Evolutionary conservation across 2,113 vertebrate species (phyloP), one percentile per base, ranked within the genome.

Genomic region (Anolis sagrei): DNA sequence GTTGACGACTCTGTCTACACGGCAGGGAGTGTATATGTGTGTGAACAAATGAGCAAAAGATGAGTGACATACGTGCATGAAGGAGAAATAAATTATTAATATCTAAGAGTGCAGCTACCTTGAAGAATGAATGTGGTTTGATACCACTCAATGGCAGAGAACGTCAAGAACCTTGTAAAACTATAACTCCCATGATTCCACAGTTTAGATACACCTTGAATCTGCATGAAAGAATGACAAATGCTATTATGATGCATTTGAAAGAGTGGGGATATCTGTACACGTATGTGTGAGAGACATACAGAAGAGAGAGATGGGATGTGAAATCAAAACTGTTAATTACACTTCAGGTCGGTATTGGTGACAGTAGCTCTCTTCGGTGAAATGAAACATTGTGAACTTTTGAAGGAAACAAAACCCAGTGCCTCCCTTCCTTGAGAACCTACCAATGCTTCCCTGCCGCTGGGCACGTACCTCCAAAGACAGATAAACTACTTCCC

Each of bases 391-490:
- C 86, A 62, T 83, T 70, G 85, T 51, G 73, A 51, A 89, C 49
- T 48, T 34, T 75, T 90, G 94, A 90, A 87, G 89, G 89, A 81
- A 86, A 90, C 85, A 90, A 69, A 81, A 76, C 11, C 89, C 49
- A 64, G 76, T 84, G 84, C 85, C 89, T 93, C 91, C 88, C 90
- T 89, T 86, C 27, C 89, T 76, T 88, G 88, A 85, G 81, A 94
- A 93, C 72, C 92, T 76, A 51, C 39, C 36, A 72, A 75, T 77
- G 91, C 87, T 91, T 90, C 82, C 89, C 92, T 94, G 93, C 89
- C 91, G 18, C 34, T 0, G 89, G 91, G 90, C 93, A 94, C 77
- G 84, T 92, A 93, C 86, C 93, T 94, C 91, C 91, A 92, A 84
- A 87, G 88, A 89, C 89, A 92, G 91, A 91, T 92, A 90, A 93